phyloP scores from a whole-genome alignment of 2,888 invertebrate species.

The Drosophila mercatorum region DNA sequence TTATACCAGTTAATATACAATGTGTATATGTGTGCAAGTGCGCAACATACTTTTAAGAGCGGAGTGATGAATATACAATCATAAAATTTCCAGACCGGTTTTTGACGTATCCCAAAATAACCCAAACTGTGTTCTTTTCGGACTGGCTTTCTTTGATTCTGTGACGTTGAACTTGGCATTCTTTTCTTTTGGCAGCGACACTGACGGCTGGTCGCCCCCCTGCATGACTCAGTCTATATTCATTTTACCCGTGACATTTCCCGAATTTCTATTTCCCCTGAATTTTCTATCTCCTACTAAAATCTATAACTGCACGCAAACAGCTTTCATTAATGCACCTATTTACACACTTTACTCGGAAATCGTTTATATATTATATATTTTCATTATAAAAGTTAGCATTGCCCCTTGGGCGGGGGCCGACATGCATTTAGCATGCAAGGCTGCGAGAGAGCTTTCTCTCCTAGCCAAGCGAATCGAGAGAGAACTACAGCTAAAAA shows the following conservation, averaged over 20 bases:
- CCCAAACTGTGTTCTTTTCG: slow-evolving; percentile 3
- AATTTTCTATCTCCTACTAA: slow-evolving; percentile 18
- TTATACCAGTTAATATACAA: neutral
- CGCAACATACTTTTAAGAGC: neutral
- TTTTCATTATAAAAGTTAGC: slow-evolving; percentile 6
- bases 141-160: slow-evolving; percentile 32
- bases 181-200: slow-evolving; percentile 19
- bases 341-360: neutral
- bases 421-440: slow-evolving; percentile 20
- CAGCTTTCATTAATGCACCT: neutral
- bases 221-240: slow-evolving; percentile 32
- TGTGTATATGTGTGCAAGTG: neutral
- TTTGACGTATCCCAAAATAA: slow-evolving; percentile 6
- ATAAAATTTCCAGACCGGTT: slow-evolving; percentile 41
- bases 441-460: slow-evolving; percentile 8
- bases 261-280: slow-evolving; percentile 20
- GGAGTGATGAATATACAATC: neutral
- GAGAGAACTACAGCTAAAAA: neutral
- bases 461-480: neutral
- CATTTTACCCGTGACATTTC: slow-evolving; percentile 30
- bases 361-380: neutral
- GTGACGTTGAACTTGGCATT: slow-evolving; percentile 33
- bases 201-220: neutral
- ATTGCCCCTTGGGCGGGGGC: neutral
- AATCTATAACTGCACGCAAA: slow-evolving; percentile 8